phyloP scores from a whole-genome alignment of 2,113 vertebrate genomes.

The Hiodon alosoides region DNA sequence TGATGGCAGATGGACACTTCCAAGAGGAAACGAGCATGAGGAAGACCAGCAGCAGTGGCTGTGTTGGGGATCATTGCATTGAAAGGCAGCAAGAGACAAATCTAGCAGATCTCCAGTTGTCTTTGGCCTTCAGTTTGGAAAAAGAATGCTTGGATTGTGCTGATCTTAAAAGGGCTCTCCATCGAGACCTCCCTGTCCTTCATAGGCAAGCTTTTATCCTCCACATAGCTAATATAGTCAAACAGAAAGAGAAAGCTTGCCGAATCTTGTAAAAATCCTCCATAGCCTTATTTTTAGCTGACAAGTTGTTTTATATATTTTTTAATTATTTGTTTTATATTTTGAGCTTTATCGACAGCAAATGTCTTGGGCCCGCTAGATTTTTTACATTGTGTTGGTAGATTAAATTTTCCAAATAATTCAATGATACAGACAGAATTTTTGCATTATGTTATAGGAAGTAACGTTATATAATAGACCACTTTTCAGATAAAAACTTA shows the following conservation, averaged over 20 bases:
- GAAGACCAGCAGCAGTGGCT: constrained; percentile 10
- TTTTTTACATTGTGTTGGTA: no score
- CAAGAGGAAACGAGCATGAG: neutral
- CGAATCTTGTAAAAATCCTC: neutral
- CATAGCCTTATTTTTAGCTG: no score
- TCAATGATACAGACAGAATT: no score
- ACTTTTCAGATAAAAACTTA: no score
- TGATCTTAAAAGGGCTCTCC: constrained; percentile 41
- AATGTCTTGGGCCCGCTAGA: no score
- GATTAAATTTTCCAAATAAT: no score
- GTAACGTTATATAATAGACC: no score
- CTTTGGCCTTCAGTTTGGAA: constrained; percentile 44
- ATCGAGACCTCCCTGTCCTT: constrained; percentile 44
- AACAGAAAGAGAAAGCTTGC: neutral
- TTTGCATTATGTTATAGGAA: no score
- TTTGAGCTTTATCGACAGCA: no score
- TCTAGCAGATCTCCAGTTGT: constrained; percentile 33
- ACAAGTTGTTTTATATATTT: no score
- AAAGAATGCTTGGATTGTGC: constrained; percentile 40
- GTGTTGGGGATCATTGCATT: constrained; percentile 32
- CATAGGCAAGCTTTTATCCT: constrained; percentile 44
- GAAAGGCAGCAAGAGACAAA: constrained; percentile 28
- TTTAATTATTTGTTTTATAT: no score
- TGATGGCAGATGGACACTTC: neutral
- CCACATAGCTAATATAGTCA: neutral